phyloP scores from a whole-genome alignment of 2,797 vertebrate genomes.

The Gymnoscopelus microlampas region DNA sequence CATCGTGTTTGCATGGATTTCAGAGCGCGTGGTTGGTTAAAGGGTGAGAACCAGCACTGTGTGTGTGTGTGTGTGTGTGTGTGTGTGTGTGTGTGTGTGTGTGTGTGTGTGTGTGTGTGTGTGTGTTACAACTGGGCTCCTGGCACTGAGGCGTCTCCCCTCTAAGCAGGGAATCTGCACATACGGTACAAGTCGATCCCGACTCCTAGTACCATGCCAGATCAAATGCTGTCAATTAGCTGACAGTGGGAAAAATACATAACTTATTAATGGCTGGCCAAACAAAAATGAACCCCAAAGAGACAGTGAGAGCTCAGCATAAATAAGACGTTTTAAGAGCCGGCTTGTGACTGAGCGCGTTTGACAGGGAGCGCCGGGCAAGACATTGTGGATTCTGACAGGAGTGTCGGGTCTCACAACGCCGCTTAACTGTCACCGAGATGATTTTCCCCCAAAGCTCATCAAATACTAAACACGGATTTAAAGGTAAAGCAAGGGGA shows the following conservation, averaged over 20 bases:
- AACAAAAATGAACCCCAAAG: slow-evolving; percentile 65
- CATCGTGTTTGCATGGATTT: slow-evolving; percentile 25
- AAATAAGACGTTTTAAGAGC: slow-evolving; percentile 72
- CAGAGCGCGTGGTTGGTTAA: slow-evolving; percentile 9
- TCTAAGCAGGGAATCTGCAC: slow-evolving; percentile 49
- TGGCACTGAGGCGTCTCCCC: slow-evolving; percentile 40
- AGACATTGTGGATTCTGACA: slow-evolving; percentile 63
- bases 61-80: slow-evolving; percentile 10
- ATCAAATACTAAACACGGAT: not conserved
- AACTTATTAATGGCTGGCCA: slow-evolving; percentile 73
- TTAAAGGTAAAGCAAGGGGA: not conserved
- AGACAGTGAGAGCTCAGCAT: slow-evolving; percentile 58
- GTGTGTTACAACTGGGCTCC: slow-evolving; percentile 50
- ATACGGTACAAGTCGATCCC: slow-evolving; percentile 50
- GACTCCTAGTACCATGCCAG: slow-evolving; percentile 58
- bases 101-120: slow-evolving; percentile 20
- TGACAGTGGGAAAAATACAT: slow-evolving; percentile 65
- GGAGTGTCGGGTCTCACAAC: slow-evolving; percentile 37
- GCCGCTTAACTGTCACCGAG: slow-evolving; percentile 60
- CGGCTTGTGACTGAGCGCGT: slow-evolving; percentile 40
- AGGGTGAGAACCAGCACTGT: not conserved
- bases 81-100: not conserved
- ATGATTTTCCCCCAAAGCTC: slow-evolving; percentile 39
- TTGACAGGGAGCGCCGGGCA: slow-evolving; percentile 58
- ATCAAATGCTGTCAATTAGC: slow-evolving; percentile 72